Evolutionary conservation across 2,888 invertebrate species (phyloP), one percentile per base, ranked within the genome.

Genomic region (Chrysolina haemoptera): DNA sequence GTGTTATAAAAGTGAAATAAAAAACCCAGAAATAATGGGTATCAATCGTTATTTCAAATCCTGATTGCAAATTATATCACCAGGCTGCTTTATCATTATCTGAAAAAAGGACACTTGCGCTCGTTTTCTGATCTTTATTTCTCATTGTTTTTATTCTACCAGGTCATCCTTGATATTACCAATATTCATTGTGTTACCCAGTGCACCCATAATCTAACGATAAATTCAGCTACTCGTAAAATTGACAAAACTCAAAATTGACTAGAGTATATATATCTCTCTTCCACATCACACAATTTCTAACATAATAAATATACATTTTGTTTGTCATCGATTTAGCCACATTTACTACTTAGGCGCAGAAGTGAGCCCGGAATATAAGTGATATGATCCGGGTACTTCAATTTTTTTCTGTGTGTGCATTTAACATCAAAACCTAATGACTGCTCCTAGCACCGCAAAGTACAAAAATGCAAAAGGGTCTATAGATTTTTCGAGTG

Each of bases 241-340:
- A 88, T 88, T 88, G 88, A 88, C 88, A 82, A 86, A 88, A 88
- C 87, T 85, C 81, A 88, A 88, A 88, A 88, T 88, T 88, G 88
- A 88, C 88, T 88, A 88, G 85, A 86, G 85, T 86, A 84, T 82
- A 76, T 59, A 59, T 59, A 59, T 59, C 59, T 81, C 83, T 84
- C 84, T 83, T 53, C 83, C 86, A 86, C 86, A 82, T 83, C 85
- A 85, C 84, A 85, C 85, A 76, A 67, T 81, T 78, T 82, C 81
- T 84, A 85, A 86, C 83, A 85, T 84, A 82, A 77, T 81, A 78
- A 83, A 82, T 80, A 82, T 85, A 84, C 84, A 85, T 80, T 83
- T 80, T 82, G 68, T 68, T 65, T 68, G 62, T 69, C 53, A 70
- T 71, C 80, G 83, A 79, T 82, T 83, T 85, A 86, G 86, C 86